Conservation (phyloP, 1,140 invertebrate genomes). For the Helicoverpa zea region DNA sequence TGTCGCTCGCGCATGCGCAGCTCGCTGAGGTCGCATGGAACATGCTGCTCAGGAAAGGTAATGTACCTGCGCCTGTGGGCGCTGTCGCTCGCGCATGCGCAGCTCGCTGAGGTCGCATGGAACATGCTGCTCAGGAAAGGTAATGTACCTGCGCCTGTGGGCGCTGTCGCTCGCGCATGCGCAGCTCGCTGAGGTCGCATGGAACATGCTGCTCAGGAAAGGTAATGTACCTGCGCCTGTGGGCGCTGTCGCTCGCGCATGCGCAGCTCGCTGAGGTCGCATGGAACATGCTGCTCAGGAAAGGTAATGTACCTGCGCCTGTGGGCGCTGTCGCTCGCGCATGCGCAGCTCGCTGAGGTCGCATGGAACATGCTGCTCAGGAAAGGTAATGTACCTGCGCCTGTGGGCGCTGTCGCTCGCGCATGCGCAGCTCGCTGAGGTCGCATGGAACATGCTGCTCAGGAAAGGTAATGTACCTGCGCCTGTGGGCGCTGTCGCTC, state of each 20-base stretch:
- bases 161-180: slow-evolving; percentile 99
- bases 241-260: slow-evolving; percentile 99
- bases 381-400: slow-evolving; percentile 97
- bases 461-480: slow-evolving; percentile 96
- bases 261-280: slow-evolving; percentile 99
- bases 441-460: slow-evolving; percentile 98
- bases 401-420: slow-evolving; percentile 99
- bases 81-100: slow-evolving; percentile 98
- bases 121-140: slow-evolving; percentile 96
- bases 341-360: slow-evolving; percentile 99
- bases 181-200: slow-evolving; percentile 99
- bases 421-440: slow-evolving; percentile 99
- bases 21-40: slow-evolving; percentile 99
- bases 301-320: slow-evolving; percentile 98
- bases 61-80: slow-evolving; percentile 99
- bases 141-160: slow-evolving; percentile 99
- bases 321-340: slow-evolving; percentile 99
- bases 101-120: slow-evolving; percentile 99
- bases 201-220: slow-evolving; percentile 97
- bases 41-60: slow-evolving; percentile 97
- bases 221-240: slow-evolving; percentile 98
- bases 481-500: slow-evolving; percentile 98
- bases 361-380: slow-evolving; percentile 98
- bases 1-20: slow-evolving; percentile 99
- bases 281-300: slow-evolving; percentile 97